Percentiles rank a stretch among this genome's conserved stretches.
Evolutionary conservation across 2,797 vertebrate species (phyloP).

Genomic region (Coccyzus lansbergi): DNA sequence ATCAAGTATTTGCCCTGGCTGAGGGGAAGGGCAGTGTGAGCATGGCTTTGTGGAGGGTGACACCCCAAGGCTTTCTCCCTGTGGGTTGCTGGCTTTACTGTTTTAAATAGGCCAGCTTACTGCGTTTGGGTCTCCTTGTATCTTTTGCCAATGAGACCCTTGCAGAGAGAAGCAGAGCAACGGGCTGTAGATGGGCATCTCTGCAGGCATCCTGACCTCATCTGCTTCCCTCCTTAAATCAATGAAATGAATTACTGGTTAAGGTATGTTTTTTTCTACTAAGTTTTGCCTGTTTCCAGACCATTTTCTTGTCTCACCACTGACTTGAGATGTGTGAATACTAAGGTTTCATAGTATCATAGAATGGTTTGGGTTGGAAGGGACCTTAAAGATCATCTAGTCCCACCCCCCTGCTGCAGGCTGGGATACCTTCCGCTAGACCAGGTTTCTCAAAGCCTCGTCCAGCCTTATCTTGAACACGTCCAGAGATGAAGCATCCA

Average conservation of each 20-base stretch:
- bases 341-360: too few relatives aligned
- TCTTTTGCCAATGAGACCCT: neutral
- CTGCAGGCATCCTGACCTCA: neutral
- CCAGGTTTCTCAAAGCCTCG: too few relatives aligned
- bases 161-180: neutral
- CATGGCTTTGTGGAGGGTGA: rapidly evolving
- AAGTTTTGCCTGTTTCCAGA: neutral
- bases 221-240: neutral
- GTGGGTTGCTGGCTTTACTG: rapidly evolving
- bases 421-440: too few relatives aligned
- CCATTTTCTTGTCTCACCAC: neutral
- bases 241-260: neutral
- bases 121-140: neutral
- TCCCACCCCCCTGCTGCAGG: too few relatives aligned
- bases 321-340: neutral
- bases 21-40: neutral
- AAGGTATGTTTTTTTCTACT: neutral
- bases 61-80: rapidly evolving
- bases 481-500: too few relatives aligned
- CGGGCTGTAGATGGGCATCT: neutral
- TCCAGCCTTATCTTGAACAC: too few relatives aligned
- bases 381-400: too few relatives aligned
- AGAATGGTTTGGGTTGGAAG: too few relatives aligned
- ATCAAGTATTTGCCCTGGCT: neutral
- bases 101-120: neutral